These are phyloP conservation scores for Malurus cyaneus DNA, from an alignment of 2,113 vertebrate genomes.

Conservation along the genomic window DNA sequence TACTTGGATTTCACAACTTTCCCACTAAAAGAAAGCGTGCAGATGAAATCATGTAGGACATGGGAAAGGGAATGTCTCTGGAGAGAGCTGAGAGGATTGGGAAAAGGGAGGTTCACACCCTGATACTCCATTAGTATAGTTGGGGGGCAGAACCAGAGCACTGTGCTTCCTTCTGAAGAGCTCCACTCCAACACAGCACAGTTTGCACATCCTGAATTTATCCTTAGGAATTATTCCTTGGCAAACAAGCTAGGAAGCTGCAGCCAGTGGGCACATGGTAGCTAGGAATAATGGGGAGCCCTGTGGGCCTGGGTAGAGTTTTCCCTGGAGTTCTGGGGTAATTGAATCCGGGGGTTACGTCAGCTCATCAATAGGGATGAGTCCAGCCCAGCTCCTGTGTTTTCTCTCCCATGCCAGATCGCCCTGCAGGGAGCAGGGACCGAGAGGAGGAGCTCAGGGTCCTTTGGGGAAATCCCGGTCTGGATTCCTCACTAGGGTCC, in stretches of 20 bases:
- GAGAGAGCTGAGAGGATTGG: background rate
- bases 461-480: background rate
- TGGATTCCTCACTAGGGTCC: background rate
- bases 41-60: accelerated
- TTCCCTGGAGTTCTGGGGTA: background rate
- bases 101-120: background rate
- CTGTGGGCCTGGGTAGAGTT: background rate
- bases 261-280: background rate
- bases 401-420: background rate
- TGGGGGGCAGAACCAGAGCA: accelerated
- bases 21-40: background rate
- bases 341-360: background rate
- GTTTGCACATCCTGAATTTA: background rate
- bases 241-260: background rate
- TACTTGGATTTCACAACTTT: background rate
- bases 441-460: accelerated
- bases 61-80: background rate
- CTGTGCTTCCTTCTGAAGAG: background rate
- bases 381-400: background rate
- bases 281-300: background rate
- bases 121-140: accelerated
- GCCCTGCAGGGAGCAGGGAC: background rate
- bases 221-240: background rate
- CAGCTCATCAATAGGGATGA: constrained; percentile 28
- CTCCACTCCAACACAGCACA: accelerated